Conservation (phyloP, 2,797 vertebrate species). For the Anguilla pacifica region DNA sequence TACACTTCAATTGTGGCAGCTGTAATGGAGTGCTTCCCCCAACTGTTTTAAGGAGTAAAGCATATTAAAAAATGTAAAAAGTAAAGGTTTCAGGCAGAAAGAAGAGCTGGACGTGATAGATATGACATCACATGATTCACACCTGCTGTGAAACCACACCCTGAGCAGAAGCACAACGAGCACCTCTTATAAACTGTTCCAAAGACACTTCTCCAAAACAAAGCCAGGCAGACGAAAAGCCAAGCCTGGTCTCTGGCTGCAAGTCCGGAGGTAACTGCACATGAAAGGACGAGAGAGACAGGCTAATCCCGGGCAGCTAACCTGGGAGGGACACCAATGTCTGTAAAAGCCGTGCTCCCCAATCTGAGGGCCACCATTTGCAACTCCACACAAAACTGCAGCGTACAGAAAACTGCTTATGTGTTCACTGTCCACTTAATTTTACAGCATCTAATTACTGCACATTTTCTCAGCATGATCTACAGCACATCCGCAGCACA, state of each 20-base stretch:
- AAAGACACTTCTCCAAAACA: too few relatives aligned
- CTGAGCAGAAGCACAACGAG: not conserved
- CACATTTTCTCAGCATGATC: not conserved
- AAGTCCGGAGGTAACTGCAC: not conserved
- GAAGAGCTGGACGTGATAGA: not conserved
- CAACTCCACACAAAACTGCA: not conserved
- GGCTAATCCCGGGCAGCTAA: constrained; percentile 14
- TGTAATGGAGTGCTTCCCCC: too few relatives aligned
- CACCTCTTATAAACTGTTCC: not conserved
- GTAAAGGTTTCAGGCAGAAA: not conserved
- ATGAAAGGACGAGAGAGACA: not conserved
- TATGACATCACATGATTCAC: not conserved
- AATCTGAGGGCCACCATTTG: constrained; percentile 17
- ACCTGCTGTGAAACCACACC: not conserved
- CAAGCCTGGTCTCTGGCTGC: not conserved
- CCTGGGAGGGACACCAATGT: not conserved
- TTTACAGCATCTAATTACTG: not conserved
- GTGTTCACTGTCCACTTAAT: not conserved
- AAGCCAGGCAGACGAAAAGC: not conserved
- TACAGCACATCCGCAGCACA: not conserved
- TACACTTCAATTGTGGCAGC: not conserved
- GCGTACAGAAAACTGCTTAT: not conserved
- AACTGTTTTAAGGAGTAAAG: not conserved
- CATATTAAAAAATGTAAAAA: not conserved
- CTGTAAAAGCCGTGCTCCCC: not conserved